Base-by-base conservation (phyloP, 30 jellyfish, hydroid and myxozoan genomes). In the Nemopilema nomurai region DNA sequence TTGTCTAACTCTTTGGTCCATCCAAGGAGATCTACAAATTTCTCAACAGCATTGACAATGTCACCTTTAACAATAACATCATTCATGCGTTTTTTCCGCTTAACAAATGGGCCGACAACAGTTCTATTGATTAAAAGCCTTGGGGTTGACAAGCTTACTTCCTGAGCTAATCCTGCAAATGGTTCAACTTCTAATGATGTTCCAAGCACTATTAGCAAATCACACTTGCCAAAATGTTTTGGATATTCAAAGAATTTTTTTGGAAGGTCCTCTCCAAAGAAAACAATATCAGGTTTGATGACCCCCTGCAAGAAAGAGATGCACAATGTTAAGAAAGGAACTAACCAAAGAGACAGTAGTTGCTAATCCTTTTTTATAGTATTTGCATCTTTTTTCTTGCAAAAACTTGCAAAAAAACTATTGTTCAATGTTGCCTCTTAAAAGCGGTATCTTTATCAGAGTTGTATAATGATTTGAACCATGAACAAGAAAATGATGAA, bases 121-220 rank as follows among this genome's bases (percentile, higher is more conserved):
- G 81, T 90, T 67, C 92, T 64, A 49, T 89, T 89, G 17, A 89
- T 76, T 90, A 89, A 53, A 64, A 89, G 65, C 69, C 93, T 84
- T 22, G 97, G 97, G 6, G 77, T 65, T 0, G 87, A 69, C 22
- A 63, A 23, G 70, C 88, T 78, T 0, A 79, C 90, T 75, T 87
- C 96, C 53, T 74, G 30, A 1, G 72, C 96, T 16, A 91, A 66
- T 23, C 89, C 88, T 0, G 97, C 97, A 85, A 91, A 82, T 23
- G 98, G 98, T 9, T 85, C 76, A 20, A 92, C 98, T 33, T 69
- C 95, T 3, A 92, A 77, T 13, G 98, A 92, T 31, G 98, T 92
- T 13, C 98, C 98, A 49, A 88, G 51, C 28, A 92, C 95, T 25
- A 92, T 84, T 1, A 92, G 65, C 75, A 92, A 31, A 62, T 92